These are phyloP conservation scores for Amphimallon solstitiale DNA, from an alignment of 2,888 invertebrate species.

Conservation along the genomic window DNA sequence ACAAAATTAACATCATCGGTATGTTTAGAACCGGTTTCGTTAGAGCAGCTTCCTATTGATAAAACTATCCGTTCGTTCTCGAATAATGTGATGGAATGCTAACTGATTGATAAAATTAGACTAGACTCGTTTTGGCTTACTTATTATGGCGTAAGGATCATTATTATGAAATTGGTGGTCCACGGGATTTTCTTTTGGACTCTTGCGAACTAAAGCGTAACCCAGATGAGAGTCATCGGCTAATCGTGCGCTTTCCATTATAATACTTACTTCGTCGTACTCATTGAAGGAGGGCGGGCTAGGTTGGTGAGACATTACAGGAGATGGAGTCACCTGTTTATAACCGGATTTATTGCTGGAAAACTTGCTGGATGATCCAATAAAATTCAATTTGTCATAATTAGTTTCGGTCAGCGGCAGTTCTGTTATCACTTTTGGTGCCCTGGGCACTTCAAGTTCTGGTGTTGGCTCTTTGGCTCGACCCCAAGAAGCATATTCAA, in stretches of 20 bases:
- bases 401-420: constrained; percentile 63
- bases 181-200: constrained; percentile 66
- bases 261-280: constrained; percentile 76
- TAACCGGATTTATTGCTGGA: constrained; percentile 74
- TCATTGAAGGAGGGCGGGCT: constrained; percentile 69
- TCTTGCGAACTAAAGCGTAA: constrained; percentile 80
- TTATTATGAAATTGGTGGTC: constrained; percentile 79
- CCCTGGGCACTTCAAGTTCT: constrained; percentile 58
- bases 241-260: constrained; percentile 74
- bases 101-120: constrained; percentile 45
- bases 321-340: constrained; percentile 74
- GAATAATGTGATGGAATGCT: background rate
- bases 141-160: constrained; percentile 83
- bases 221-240: constrained; percentile 85
- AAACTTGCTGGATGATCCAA: constrained; percentile 78
- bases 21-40: no score
- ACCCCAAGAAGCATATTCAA: constrained; percentile 63
- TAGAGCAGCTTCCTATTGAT: background rate
- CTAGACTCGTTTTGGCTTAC: constrained; percentile 86
- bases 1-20: no score
- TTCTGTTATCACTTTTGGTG: constrained; percentile 68
- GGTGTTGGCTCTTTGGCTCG: constrained; percentile 59
- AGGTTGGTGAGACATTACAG: constrained; percentile 45
- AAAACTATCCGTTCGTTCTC: background rate
- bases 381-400: constrained; percentile 84